These are phyloP conservation scores for Agrochola lota DNA, from an alignment of 2,888 invertebrate species.

Conservation along the genomic window DNA sequence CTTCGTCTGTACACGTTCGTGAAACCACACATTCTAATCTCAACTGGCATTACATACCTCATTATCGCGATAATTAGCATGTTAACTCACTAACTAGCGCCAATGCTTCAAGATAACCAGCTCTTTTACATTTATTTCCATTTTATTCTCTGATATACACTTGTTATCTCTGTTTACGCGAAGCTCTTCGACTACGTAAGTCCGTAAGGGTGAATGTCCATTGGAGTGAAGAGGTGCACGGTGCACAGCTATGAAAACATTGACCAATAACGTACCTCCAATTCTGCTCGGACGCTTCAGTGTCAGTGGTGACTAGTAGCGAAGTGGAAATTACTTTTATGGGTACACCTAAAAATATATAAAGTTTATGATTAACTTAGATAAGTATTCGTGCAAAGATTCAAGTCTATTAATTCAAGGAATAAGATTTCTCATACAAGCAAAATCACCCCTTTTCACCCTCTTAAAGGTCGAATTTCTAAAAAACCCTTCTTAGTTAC, in stretches of 20 bases:
- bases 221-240: background rate
- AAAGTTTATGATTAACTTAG: no score
- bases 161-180: slow-evolving; percentile 50
- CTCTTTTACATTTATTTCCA: slow-evolving; percentile 62
- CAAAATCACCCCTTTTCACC: no score
- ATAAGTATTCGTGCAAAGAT: no score
- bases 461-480: no score
- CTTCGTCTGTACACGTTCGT: slow-evolving; percentile 9
- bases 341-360: no score
- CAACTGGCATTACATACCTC: slow-evolving; percentile 32
- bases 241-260: background rate
- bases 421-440: no score
- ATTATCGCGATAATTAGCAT: slow-evolving; percentile 47
- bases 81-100: slow-evolving; percentile 34
- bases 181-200: slow-evolving; percentile 44
- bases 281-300: background rate
- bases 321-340: background rate
- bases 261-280: background rate
- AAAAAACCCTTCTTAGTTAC: no score
- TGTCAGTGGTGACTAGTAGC: no score
- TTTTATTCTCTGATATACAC: slow-evolving; percentile 52
- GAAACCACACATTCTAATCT: slow-evolving; percentile 45
- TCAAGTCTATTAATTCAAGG: no score
- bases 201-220: slow-evolving; percentile 31
- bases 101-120: slow-evolving; percentile 42